phyloP scores from a whole-genome alignment of 2,113 vertebrate genomes.

The Etheostoma spectabile region DNA sequence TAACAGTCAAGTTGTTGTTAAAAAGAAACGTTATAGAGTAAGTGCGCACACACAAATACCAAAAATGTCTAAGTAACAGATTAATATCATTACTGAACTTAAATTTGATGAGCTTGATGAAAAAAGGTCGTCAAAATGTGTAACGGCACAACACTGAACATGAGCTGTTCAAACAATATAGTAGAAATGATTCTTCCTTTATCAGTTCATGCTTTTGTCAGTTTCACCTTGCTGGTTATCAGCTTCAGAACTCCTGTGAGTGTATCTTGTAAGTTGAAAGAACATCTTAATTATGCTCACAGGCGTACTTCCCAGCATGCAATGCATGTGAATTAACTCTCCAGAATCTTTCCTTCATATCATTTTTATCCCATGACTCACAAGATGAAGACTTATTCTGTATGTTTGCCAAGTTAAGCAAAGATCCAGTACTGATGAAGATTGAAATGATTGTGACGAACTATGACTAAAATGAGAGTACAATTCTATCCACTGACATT shows the following conservation, averaged over 20 bases:
- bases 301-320: constrained; percentile 53
- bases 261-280: constrained; percentile 54
- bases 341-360: constrained; percentile 26
- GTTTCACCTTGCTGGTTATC: constrained; percentile 60
- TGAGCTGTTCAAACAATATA: constrained; percentile 4
- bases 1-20: not conserved
- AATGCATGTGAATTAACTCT: constrained; percentile 57
- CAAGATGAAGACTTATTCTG: constrained; percentile 26
- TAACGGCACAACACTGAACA: not conserved
- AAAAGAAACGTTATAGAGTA: no score
- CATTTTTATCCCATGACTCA: constrained; percentile 34
- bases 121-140: no score
- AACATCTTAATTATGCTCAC: constrained; percentile 59
- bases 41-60: not conserved
- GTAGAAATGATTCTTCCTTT: constrained; percentile 14
- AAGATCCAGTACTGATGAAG: not conserved
- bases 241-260: constrained; percentile 48
- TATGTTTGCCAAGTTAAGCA: constrained; percentile 32
- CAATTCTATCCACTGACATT: not conserved
- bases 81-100: not conserved
- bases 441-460: not conserved
- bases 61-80: not conserved
- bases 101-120: not conserved
- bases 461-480: not conserved
- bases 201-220: constrained; percentile 54